Percentiles rank a stretch among this genome's conserved stretches.
Conservation (phyloP, 2,888 invertebrate species). For the Parasteatoda lunata region DNA sequence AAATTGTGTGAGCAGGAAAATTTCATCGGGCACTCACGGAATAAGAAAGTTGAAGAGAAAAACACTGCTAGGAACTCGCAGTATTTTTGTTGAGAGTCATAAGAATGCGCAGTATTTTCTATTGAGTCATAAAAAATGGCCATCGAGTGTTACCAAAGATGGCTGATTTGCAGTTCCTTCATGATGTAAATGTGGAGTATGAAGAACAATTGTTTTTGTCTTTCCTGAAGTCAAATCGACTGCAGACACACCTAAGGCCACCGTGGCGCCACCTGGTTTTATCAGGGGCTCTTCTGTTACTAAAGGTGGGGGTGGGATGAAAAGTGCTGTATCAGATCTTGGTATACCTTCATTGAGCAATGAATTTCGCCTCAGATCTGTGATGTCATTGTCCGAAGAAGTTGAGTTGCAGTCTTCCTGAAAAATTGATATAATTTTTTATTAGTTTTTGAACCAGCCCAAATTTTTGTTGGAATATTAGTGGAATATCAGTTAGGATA, state of each 20-base stretch:
- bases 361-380: slow-evolving; percentile 43
- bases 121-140: slow-evolving; percentile 66
- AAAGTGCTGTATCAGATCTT: slow-evolving; percentile 35
- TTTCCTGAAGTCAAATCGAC: slow-evolving; percentile 65
- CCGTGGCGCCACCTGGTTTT: slow-evolving; percentile 57
- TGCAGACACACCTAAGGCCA: slow-evolving; percentile 61
- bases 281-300: slow-evolving; percentile 51
- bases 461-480: neutral
- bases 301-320: slow-evolving; percentile 55
- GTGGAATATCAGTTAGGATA: neutral
- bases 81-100: neutral
- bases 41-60: too few relatives aligned
- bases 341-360: slow-evolving; percentile 51
- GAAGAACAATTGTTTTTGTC: slow-evolving; percentile 63
- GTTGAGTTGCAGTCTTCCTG: slow-evolving; percentile 48
- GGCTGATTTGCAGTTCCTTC: slow-evolving; percentile 42
- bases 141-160: slow-evolving; percentile 52
- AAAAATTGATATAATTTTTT: neutral
- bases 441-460: too few relatives aligned
- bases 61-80: too few relatives aligned
- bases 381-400: slow-evolving; percentile 28
- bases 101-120: neutral
- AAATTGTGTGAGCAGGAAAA: neutral
- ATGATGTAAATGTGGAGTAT: slow-evolving; percentile 47
- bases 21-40: neutral